Evolutionary conservation across 2,113 vertebrate genomes (phyloP), one percentile per base, ranked within the genome.

Genomic region (Tricholaema leucomelas): DNA sequence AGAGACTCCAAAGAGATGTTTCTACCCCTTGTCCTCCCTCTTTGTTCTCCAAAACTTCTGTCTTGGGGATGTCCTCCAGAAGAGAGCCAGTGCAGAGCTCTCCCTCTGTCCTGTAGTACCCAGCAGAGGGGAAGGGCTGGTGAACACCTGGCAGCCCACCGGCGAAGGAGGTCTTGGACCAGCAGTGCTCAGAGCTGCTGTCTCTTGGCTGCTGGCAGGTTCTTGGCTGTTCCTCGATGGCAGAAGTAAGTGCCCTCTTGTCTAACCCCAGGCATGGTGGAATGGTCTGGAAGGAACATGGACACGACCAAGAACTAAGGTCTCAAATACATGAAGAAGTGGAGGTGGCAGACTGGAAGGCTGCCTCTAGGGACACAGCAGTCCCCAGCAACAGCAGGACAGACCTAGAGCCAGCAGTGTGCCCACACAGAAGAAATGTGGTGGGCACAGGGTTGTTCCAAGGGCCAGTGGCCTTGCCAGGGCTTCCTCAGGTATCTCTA

Each of bases 81-180:
- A 36, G 58, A 1, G 78, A 83, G 48, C 36, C 76, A 2, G 55
- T 8, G 70, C 23, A 72, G 5, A 97, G 81, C 20, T 58, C 10
- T 63, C 70, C 93, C 44, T 96, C 91, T 1, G 87, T 96, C 70
- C 91, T 95, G 66, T 97, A 97, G 76, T 87, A 97, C 5, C 72
- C 92, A 0, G 6, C 3, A 31, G 36, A 69, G 56, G 24, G 9
- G 16, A 56, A 33, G 46, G 11, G 11, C 4, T 61, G 59, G 3
- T 35, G 15, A 33, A 8, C 67, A 31, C 0, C 23, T 25, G 60
- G 69, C 17, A 54, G 36, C 35, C 15, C 2, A 0, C 70, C 59
- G 50, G 46, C 36, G 40, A 63, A 10, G 63, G 56, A 36, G 19
- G 1, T 4, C 0, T 6, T 25, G 44, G 69, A 52, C 17, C 9